These are phyloP conservation scores for Brachionichthys hirsutus DNA, from an alignment of 2,113 vertebrate genomes.

Conservation along the genomic window DNA sequence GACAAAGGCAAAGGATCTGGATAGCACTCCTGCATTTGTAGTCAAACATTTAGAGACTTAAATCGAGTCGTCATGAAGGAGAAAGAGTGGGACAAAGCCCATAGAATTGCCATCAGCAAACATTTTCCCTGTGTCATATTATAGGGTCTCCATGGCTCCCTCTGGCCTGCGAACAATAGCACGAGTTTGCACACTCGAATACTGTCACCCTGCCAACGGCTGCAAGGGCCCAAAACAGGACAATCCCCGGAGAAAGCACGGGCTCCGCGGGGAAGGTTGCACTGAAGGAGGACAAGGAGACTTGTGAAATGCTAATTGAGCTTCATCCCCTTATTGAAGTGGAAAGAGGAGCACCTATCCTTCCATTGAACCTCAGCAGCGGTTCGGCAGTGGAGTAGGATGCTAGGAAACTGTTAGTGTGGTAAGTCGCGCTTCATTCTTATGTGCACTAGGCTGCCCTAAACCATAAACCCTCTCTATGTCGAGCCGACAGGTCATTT, in stretches of 20 bases:
- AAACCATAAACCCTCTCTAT: conserved; percentile 20
- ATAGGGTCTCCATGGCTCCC: conserved; percentile 99
- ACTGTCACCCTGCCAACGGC: conserved; percentile 99
- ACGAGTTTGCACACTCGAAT: conserved; percentile 99
- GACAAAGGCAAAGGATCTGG: conserved; percentile 98
- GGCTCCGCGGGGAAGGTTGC: conserved; percentile 87
- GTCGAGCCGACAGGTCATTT: conserved; percentile 44
- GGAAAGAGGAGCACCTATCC: conserved; percentile 80
- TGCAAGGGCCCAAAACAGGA: conserved; percentile 95
- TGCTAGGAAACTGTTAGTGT: conserved; percentile 66
- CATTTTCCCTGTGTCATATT: conserved; percentile 99
- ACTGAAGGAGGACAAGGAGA: conserved; percentile 83
- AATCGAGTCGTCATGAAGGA: conserved; percentile 99
- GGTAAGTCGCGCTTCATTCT: conserved; percentile 70
- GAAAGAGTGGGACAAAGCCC: conserved; percentile 99
- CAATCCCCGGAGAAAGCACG: conserved; percentile 87
- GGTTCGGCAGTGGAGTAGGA: conserved; percentile 50
- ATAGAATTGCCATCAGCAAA: conserved; percentile 99
- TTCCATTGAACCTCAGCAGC: conserved; percentile 68
- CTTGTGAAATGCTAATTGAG: conserved; percentile 98
- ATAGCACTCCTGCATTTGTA: conserved; percentile 99
- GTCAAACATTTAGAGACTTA: conserved; percentile 99
- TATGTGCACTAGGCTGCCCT: conserved; percentile 18
- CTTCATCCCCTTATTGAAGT: conserved; percentile 89
- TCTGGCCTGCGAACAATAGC: conserved; percentile 96